Percentiles rank a stretch among this genome's conserved stretches.
Conservation (phyloP, 1,140 invertebrate species). For the Radopholus similis region DNA sequence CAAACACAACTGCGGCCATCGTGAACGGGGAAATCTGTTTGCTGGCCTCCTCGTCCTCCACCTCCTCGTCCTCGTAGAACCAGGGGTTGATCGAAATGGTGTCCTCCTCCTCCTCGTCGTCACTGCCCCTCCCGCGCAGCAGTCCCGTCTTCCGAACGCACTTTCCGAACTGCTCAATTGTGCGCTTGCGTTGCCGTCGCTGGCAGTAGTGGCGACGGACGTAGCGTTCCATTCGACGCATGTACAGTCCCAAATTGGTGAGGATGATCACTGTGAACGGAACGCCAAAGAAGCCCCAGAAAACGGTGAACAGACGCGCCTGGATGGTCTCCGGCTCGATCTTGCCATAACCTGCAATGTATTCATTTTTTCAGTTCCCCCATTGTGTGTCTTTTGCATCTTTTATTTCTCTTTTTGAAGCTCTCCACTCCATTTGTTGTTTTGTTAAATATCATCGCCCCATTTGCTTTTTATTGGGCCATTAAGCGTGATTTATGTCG, state of each 20-base stretch:
- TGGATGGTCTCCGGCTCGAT: slow-evolving; percentile 35
- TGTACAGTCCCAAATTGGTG: slow-evolving; percentile 40
- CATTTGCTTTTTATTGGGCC: too few species aligned
- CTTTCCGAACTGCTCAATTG: slow-evolving; percentile 6
- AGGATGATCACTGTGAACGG: slow-evolving; percentile 42
- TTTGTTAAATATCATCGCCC: not conserved
- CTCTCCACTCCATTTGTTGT: not conserved
- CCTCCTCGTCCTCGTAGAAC: slow-evolving; percentile 19
- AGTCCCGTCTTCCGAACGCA: not conserved
- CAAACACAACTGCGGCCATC: slow-evolving; percentile 30
- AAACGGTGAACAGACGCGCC: slow-evolving; percentile 39
- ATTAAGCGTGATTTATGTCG: too few species aligned
- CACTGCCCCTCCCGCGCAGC: not conserved
- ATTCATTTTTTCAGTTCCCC: not conserved
- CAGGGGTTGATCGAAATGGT: slow-evolving; percentile 4
- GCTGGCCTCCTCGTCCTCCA: slow-evolving; percentile 5
- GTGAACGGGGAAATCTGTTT: slow-evolving; percentile 31
- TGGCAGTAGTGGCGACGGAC: slow-evolving; percentile 13
- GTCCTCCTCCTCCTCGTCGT: slow-evolving; percentile 6
- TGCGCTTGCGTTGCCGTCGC: not conserved
- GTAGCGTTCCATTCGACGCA: slow-evolving; percentile 30
- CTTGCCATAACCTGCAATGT: slow-evolving; percentile 45
- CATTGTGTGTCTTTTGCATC: not conserved
- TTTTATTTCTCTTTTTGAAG: not conserved
- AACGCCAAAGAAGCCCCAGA: slow-evolving; percentile 38